Percentiles rank a stretch among this genome's conserved stretches.
Evolutionary conservation across 1,140 invertebrate genomes (phyloP).

Genomic region (Eumeta japonica): DNA sequence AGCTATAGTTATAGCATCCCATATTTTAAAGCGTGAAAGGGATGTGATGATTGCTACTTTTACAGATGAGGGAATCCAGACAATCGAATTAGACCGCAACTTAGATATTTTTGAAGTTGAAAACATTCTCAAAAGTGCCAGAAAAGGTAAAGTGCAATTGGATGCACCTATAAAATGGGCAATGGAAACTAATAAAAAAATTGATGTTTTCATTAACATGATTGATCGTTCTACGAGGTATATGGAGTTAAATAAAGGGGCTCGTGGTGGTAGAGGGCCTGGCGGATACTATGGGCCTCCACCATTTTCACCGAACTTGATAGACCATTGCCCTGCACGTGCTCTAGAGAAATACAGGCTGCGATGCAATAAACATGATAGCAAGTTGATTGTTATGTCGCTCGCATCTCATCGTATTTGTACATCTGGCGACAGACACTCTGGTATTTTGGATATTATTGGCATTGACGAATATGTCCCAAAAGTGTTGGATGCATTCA

Average conservation of each 20-base stretch:
- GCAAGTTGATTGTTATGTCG: too few species aligned
- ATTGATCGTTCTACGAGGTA: conserved; percentile 39
- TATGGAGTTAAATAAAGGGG: conserved; percentile 31
- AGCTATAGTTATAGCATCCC: conserved; percentile 38
- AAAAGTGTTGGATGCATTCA: too few species aligned
- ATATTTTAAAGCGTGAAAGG: conserved; percentile 41
- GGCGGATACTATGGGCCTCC: conserved; percentile 36
- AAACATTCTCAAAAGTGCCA: conserved; percentile 30
- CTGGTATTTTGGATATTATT: too few species aligned
- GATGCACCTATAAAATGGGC: conserved; percentile 45
- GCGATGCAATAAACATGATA: too few species aligned
- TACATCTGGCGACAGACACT: too few species aligned
- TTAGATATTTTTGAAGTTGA: conserved; percentile 35
- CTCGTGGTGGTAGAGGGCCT: conserved; percentile 33
- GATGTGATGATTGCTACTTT: conserved; percentile 40
- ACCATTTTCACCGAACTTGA: conserved; percentile 7
- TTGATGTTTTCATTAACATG: conserved; percentile 50
- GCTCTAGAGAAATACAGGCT: conserved; percentile 32
- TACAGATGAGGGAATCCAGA: conserved; percentile 33
- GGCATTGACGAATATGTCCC: too few species aligned
- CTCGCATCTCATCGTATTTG: too few species aligned
- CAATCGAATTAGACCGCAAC: conserved; percentile 34
- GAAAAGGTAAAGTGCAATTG: conserved; percentile 37
- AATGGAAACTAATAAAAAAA: conserved; percentile 24
- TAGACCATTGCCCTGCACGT: conserved; percentile 40